phyloP scores from a whole-genome alignment of 2,888 invertebrate genomes.

The Caenorhabditis virilis region DNA sequence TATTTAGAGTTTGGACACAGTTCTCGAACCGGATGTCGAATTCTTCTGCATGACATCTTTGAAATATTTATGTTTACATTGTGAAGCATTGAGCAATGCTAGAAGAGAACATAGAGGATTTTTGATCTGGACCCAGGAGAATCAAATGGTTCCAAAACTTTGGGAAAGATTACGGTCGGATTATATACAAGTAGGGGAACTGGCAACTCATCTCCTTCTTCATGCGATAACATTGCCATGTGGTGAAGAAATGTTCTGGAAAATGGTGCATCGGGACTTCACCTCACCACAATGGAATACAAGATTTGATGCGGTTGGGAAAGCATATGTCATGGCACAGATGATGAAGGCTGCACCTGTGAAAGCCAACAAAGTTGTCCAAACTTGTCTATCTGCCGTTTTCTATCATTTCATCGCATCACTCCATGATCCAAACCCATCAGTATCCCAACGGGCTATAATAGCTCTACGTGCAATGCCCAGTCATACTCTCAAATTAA shows the following conservation, averaged over 20 bases:
- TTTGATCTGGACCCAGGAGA: conserved; percentile 76
- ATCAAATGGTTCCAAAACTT: conserved; percentile 87
- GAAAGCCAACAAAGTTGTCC: conserved; percentile 79
- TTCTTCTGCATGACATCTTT: conserved; percentile 90
- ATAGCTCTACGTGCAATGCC: conserved; percentile 64
- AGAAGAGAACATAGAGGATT: conserved; percentile 79
- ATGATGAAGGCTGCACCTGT: conserved; percentile 90
- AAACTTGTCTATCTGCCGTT: conserved; percentile 91
- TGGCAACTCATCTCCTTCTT: conserved; percentile 86
- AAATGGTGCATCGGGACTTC: conserved; percentile 91
- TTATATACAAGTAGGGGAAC: conserved; percentile 78
- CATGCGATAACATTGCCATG: conserved; percentile 92
- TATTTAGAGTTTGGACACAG: conserved; percentile 70
- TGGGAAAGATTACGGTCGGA: conserved; percentile 65
- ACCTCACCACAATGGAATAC: conserved; percentile 86
- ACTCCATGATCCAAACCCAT: conserved; percentile 91
- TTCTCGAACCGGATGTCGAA: conserved; percentile 83
- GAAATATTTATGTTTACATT: conserved; percentile 87
- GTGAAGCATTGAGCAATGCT: conserved; percentile 86
- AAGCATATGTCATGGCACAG: conserved; percentile 87
- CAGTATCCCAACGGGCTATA: conserved; percentile 81
- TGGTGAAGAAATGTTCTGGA: conserved; percentile 94
- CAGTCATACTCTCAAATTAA: conserved; percentile 53
- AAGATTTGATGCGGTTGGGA: conserved; percentile 91
- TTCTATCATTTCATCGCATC: conserved; percentile 94